A percentile compares a stretch with the other conserved stretches of the same genome.
These are phyloP conservation scores for Psylliodes chrysocephalus DNA, from an alignment of 2,888 invertebrate genomes.

Conservation along the genomic window DNA sequence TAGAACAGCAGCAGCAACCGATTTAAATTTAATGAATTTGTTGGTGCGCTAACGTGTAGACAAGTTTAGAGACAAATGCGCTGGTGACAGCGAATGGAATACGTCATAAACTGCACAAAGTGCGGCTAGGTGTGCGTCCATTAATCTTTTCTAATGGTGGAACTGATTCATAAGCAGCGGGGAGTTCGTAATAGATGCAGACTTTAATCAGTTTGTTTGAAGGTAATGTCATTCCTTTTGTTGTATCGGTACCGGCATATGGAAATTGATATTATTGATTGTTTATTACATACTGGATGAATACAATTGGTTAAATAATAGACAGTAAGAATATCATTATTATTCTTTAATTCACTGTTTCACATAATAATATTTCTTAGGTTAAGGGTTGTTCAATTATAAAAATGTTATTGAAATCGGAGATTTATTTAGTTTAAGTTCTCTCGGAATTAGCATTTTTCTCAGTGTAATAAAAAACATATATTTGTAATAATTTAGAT, in stretches of 20 bases:
- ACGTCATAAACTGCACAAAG: slow-evolving; percentile 26
- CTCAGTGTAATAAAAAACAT: no score
- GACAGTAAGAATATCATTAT: no score
- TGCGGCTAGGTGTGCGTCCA: slow-evolving; percentile 15
- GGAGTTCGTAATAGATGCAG: background rate
- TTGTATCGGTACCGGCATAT: background rate
- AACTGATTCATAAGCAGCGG: slow-evolving; percentile 9
- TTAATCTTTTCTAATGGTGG: slow-evolving; percentile 19
- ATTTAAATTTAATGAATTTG: slow-evolving; percentile 20
- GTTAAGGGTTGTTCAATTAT: no score
- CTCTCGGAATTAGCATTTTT: no score
- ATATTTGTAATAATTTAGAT: no score
- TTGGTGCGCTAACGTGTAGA: slow-evolving; percentile 21
- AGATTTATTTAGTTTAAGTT: no score
- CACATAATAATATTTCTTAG: no score
- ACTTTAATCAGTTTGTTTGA: background rate
- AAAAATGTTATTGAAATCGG: no score
- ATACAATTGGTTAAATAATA: no score
- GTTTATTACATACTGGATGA: background rate
- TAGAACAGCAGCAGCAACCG: slow-evolving; percentile 15
- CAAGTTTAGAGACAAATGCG: slow-evolving; percentile 21
- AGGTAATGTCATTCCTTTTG: slow-evolving; percentile 6
- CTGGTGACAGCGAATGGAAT: slow-evolving; percentile 22
- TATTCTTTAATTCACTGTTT: no score
- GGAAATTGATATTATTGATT: background rate